phyloP scores from a whole-genome alignment of 2,113 vertebrate genomes.

The Nannospalax galili region DNA sequence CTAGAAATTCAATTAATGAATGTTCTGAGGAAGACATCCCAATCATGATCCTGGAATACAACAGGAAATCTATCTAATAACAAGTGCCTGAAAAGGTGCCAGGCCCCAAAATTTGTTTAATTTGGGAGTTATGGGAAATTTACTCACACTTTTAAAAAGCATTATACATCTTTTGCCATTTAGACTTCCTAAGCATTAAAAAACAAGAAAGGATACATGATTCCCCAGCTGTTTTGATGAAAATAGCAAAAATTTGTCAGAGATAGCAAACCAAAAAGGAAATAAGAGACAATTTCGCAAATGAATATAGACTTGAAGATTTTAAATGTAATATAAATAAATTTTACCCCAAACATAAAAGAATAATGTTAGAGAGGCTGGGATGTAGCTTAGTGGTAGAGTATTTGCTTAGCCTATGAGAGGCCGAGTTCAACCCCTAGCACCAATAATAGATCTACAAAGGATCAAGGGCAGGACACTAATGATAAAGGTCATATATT shows the following conservation, averaged over 20 bases:
- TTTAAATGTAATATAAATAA: slow-evolving; percentile 11
- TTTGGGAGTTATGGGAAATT: background rate
- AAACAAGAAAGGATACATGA: background rate
- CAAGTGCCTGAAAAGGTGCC: background rate
- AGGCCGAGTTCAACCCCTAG: background rate
- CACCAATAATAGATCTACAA: background rate
- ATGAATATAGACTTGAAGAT: background rate
- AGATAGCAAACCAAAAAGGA: background rate
- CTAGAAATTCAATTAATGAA: slow-evolving; percentile 18
- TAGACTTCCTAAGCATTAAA: slow-evolving; percentile 6
- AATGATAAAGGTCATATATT: background rate
- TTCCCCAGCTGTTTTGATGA: slow-evolving; percentile 28
- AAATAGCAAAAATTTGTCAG: slow-evolving; percentile 48
- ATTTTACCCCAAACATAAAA: background rate
- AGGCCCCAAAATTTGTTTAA: background rate
- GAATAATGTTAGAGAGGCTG: background rate
- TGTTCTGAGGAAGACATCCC: background rate
- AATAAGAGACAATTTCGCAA: background rate
- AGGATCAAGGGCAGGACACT: background rate
- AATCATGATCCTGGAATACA: background rate
- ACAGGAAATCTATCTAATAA: background rate
- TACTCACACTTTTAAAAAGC: background rate
- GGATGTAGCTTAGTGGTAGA: background rate
- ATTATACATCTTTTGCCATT: background rate
- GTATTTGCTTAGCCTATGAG: background rate